Percentiles rank a stretch among this genome's conserved stretches.
Conservation (phyloP, 1,140 invertebrate species). For the Leucophenga varia region DNA sequence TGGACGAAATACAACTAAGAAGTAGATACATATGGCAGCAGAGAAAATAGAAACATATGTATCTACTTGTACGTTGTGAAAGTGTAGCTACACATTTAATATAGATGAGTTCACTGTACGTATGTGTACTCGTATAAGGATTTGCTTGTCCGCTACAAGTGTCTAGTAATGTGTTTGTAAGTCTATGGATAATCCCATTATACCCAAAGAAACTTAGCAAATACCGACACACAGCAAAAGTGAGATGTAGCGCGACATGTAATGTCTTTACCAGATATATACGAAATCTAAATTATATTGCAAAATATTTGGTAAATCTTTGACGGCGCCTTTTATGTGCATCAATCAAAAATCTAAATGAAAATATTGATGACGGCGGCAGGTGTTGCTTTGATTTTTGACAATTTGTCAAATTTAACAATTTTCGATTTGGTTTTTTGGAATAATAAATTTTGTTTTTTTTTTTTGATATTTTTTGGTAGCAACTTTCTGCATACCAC, state of each 20-base stretch:
- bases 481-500: too few relatives aligned
- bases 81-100: too few relatives aligned
- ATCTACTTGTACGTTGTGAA: not conserved
- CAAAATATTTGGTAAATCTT: too few relatives aligned
- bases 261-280: too few relatives aligned
- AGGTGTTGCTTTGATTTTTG: conserved; percentile 9
- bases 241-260: too few relatives aligned
- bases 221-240: too few relatives aligned
- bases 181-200: conserved; percentile 18
- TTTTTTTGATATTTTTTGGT: too few relatives aligned
- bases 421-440: too few relatives aligned
- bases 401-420: too few relatives aligned
- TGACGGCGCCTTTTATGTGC: conserved; percentile 10
- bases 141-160: not conserved
- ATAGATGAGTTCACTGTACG: not conserved
- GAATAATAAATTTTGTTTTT: too few relatives aligned
- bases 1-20: too few relatives aligned
- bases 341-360: conserved; percentile 10
- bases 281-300: too few relatives aligned
- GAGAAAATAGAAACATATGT: not conserved
- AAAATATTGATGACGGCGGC: conserved; percentile 9
- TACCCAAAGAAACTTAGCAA: conserved; percentile 12
- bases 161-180: conserved; percentile 7
- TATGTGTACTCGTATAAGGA: not conserved
- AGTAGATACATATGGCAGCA: not conserved